Percentiles rank a stretch among this genome's conserved stretches.
These are phyloP conservation scores for Fissipunctia ypsillon DNA, from an alignment of 2,888 invertebrate species.

Conservation along the genomic window DNA sequence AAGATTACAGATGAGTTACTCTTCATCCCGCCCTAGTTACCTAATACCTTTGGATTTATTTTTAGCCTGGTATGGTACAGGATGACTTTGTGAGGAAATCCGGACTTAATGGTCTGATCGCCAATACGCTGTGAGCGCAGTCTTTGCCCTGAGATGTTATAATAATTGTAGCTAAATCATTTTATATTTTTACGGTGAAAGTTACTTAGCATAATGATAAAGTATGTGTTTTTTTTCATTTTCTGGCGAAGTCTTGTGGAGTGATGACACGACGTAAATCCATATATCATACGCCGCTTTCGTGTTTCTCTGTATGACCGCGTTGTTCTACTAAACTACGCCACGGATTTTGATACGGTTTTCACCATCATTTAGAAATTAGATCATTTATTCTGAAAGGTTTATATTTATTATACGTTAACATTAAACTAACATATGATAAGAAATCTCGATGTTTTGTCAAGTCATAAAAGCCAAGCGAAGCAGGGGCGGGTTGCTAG, in stretches of 20 bases:
- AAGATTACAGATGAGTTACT: conserved; percentile 36
- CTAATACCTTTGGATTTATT: conserved; percentile 37
- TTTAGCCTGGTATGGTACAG: conserved; percentile 12
- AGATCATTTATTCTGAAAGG: not conserved
- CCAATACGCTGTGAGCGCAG: not conserved
- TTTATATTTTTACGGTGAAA: not conserved
- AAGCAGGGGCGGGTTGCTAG: not conserved
- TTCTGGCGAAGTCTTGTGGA: not conserved
- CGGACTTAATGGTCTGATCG: conserved; percentile 3
- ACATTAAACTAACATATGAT: too few relatives aligned
- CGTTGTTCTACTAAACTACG: not conserved
- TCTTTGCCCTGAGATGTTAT: not conserved
- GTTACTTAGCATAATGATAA: not conserved
- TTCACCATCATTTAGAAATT: too few relatives aligned
- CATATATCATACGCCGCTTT: not conserved
- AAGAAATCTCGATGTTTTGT: too few relatives aligned
- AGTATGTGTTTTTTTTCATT: conserved; percentile 7
- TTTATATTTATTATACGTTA: too few relatives aligned
- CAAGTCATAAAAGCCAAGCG: too few relatives aligned
- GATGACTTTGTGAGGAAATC: conserved; percentile 17
- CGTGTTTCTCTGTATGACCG: not conserved
- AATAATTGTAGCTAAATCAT: too few relatives aligned
- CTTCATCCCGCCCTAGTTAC: conserved; percentile 33
- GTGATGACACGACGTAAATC: not conserved
- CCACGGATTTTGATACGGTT: not conserved